Conservation (phyloP, 2,113 vertebrate genomes). For the Rhineura floridana region DNA sequence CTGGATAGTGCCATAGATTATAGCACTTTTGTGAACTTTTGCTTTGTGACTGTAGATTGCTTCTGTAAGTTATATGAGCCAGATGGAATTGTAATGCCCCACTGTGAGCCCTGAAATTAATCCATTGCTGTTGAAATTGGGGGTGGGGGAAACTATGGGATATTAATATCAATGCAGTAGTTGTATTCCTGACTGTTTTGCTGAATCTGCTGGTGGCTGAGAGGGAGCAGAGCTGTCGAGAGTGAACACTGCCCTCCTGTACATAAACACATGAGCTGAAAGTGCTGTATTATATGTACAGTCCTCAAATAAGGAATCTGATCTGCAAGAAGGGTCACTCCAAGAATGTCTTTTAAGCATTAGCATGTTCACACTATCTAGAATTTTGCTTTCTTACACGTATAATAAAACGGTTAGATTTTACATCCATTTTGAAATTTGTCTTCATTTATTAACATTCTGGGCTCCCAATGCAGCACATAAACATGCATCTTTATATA, state of each 20-base stretch:
- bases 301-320: constrained; percentile 10
- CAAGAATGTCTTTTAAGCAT: constrained; percentile 10
- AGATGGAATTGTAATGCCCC: constrained; percentile 12
- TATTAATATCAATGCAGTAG: constrained; percentile 25
- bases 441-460: not conserved
- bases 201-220: not conserved
- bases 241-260: constrained; percentile 21
- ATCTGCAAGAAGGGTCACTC: not conserved
- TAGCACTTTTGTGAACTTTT: constrained; percentile 43
- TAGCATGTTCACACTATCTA: not conserved
- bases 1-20: constrained; percentile 50
- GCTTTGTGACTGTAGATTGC: constrained; percentile 51
- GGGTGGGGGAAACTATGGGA: not conserved
- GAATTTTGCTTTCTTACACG: constrained; percentile 24
- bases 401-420: constrained; percentile 11
- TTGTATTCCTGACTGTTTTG: constrained; percentile 11
- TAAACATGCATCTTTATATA: not conserved
- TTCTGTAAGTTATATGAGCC: constrained; percentile 49
- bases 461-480: not conserved
- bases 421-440: constrained; percentile 38
- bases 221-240: constrained; percentile 1
- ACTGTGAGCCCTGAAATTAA: constrained; percentile 52
- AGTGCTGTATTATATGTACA: fast-evolving
- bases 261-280: not conserved
- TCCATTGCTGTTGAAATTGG: constrained; percentile 49